These are phyloP conservation scores for Cottus gobio DNA, from an alignment of 2,113 vertebrate species.

Conservation along the genomic window DNA sequence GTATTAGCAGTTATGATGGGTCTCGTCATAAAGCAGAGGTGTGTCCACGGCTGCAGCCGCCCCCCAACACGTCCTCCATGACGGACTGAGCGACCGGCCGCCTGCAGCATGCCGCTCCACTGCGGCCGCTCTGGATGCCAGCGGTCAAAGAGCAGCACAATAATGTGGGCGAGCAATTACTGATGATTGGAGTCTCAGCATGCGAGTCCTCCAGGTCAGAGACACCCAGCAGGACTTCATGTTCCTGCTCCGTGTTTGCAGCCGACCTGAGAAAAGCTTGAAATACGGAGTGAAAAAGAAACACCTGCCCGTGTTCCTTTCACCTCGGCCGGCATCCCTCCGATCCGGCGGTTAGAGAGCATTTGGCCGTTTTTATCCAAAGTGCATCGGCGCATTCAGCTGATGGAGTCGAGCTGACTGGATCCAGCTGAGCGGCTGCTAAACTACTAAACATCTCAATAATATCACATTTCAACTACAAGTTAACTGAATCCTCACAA, in stretches of 20 bases:
- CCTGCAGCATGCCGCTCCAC: neutral
- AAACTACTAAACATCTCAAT: too few relatives aligned
- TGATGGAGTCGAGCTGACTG: constrained; percentile 11
- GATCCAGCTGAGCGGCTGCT: too few relatives aligned
- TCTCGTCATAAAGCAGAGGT: neutral
- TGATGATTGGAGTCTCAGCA: constrained; percentile 46
- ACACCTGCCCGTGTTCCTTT: constrained; percentile 11
- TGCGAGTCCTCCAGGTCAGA: constrained; percentile 36
- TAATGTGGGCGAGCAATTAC: constrained; percentile 47
- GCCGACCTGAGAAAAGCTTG: neutral
- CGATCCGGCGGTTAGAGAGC: constrained; percentile 5
- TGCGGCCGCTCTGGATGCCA: constrained; percentile 39
- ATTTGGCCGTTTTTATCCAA: constrained; percentile 24
- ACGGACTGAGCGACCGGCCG: neutral
- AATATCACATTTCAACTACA: too few relatives aligned
- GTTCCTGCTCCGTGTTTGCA: constrained; percentile 20
- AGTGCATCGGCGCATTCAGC: neutral
- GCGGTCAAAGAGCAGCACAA: constrained; percentile 48
- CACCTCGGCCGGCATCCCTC: constrained; percentile 35
- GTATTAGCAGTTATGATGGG: neutral
- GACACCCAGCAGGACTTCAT: neutral
- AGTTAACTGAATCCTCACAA: too few relatives aligned
- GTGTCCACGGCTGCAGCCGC: neutral
- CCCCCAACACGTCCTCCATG: constrained; percentile 4
- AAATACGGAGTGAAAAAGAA: neutral